A percentile compares a stretch with the other conserved stretches of the same genome.
Conservation (phyloP, 2,888 invertebrate genomes). For the Harpalus rufipes region DNA sequence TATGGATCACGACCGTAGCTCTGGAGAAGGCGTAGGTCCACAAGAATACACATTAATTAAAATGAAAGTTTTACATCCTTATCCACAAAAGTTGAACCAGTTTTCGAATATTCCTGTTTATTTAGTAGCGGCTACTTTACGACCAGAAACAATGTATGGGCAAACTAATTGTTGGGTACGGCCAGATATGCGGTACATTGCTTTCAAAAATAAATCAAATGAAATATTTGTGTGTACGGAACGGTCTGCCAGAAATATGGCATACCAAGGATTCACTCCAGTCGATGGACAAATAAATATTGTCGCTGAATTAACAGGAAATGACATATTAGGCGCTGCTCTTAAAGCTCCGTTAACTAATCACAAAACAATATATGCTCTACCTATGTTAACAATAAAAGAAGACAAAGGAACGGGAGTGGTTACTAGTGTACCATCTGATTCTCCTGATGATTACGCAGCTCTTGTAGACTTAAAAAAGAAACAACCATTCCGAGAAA, state of each 20-base stretch:
- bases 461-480: conserved; percentile 97
- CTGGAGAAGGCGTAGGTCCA: conserved; percentile 98
- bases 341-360: conserved; percentile 91
- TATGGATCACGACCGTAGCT: conserved; percentile 99
- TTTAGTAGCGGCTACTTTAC: conserved; percentile 97
- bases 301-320: conserved; percentile 84
- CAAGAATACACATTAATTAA: conserved; percentile 99
- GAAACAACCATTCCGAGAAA: conserved; percentile 94
- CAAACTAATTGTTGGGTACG: conserved; percentile 99
- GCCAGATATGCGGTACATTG: conserved; percentile 96
- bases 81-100: conserved; percentile 83
- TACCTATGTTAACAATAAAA: conserved; percentile 99
- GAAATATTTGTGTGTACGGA: conserved; percentile 93
- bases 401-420: conserved; percentile 99
- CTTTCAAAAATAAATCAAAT: conserved; percentile 84
- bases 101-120: conserved; percentile 82
- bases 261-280: conserved; percentile 93
- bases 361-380: conserved; percentile 91
- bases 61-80: conserved; percentile 89
- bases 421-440: conserved; percentile 98
- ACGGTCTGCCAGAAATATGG: conserved; percentile 96
- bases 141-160: conserved; percentile 99
- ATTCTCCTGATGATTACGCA: conserved; percentile 99
- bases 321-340: conserved; percentile 90
- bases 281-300: conserved; percentile 88